phyloP scores from a whole-genome alignment of 2,888 invertebrate species.

The Polietes domitor region DNA sequence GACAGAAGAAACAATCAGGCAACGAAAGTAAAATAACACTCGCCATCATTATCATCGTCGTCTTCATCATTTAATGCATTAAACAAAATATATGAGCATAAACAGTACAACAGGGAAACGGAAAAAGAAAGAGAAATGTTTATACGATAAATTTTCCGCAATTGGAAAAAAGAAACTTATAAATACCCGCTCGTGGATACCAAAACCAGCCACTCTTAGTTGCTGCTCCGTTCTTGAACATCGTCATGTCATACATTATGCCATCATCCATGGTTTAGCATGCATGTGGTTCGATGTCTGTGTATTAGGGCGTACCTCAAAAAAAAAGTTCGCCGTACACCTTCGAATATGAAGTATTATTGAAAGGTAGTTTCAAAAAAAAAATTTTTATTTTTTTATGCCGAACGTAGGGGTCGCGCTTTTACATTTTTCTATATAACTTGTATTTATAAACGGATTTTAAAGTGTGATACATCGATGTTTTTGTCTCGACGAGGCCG shows the following conservation, averaged over 20 bases:
- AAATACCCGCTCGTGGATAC: not conserved
- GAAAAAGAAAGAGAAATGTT: slow-evolving; percentile 44
- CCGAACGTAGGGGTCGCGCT: no score
- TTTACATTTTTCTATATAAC: no score
- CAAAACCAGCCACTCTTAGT: not conserved
- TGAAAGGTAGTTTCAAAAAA: no score
- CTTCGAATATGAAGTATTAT: no score
- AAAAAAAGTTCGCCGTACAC: no score
- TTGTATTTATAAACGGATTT: no score
- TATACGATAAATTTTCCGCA: slow-evolving; percentile 44
- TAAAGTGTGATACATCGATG: no score
- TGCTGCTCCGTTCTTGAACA: not conserved
- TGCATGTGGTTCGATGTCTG: slow-evolving; percentile 27
- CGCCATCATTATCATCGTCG: not conserved
- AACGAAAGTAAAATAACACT: not conserved
- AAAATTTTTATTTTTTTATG: no score
- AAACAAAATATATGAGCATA: not conserved
- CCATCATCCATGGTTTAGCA: slow-evolving; percentile 31
- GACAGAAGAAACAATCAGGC: not conserved
- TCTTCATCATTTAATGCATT: not conserved
- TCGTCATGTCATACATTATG: not conserved
- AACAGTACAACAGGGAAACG: not conserved
- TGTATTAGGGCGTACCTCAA: no score
- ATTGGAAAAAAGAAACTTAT: not conserved
- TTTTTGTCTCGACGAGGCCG: no score